Base-by-base conservation (phyloP, 2,888 invertebrate genomes). In the Orthonevra nobilis region DNA sequence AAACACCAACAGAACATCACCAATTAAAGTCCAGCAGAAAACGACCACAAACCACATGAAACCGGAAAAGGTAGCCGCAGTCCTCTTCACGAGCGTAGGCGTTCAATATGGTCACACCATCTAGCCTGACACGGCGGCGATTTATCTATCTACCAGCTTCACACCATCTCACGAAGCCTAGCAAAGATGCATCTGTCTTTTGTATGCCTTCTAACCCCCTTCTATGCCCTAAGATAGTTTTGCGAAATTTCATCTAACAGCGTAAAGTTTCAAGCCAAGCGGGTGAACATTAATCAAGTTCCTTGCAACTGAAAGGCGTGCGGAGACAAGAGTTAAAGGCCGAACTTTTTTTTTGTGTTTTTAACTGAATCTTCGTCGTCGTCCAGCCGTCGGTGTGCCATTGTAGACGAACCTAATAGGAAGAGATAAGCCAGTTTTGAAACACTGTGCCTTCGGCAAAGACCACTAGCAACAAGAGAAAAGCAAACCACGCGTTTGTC, bases 1-100 rank as follows among this genome's bases (percentile, higher is more conserved):
- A 66, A 79, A 46, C 28, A n/a, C n/a, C n/a, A n/a, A n/a, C n/a
- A 36, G 48, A 48, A 34, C 26, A 50, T 42, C 46, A 38, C 79
- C 79, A 79, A 79, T 79, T 79, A 79, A 79, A 79, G 61, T 54
- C 54, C 60, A 73, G n/a, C n/a, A n/a, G n/a, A n/a, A n/a, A n/a
- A n/a, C n/a, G n/a, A n/a, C n/a, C n/a, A 60, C 73, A 73, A 61
- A 61, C 79, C 73, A 19, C 73, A 79, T 56, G 73, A 79, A 79
- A 50, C 79, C 79, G 79, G 79, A 79, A 79, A 79, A 73, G 60
- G 72, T 68, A 79, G 79, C 73, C 54, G 23, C 23, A 54, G 56
- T 46, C 46, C 52, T 26, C 19, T 48, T 34, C 44, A 38, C 36
- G 32, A 36, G 79, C 68, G 79, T 79, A 68, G 79, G 79, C 66